Conservation (phyloP, 1,140 invertebrate species). For the Magallana ariakensis region DNA sequence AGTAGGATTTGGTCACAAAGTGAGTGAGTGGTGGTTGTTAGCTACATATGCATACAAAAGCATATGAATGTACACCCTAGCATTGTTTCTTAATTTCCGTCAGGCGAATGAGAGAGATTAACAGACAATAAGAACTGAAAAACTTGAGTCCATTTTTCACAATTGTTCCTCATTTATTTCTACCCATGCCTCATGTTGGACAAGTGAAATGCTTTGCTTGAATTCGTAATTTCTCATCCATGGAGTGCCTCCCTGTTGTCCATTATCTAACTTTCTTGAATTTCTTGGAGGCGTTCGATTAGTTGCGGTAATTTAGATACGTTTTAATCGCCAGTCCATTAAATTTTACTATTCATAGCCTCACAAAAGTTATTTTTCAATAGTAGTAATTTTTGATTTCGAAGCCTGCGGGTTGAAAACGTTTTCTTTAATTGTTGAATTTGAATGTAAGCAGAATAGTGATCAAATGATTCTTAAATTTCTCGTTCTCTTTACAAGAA, state of each 20-base stretch:
- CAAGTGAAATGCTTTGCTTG: neutral
- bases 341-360: slow-evolving; percentile 41
- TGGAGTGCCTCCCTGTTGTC: slow-evolving; percentile 29
- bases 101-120: no score
- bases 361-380: slow-evolving; percentile 43
- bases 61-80: no score
- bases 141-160: slow-evolving; percentile 17
- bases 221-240: slow-evolving; percentile 41
- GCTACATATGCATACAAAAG: no score
- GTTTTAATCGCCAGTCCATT: slow-evolving; percentile 21
- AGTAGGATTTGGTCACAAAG: no score
- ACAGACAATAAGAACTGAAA: no score
- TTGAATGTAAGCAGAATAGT: neutral
- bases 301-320: slow-evolving; percentile 20
- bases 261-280: neutral
- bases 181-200: slow-evolving; percentile 13
- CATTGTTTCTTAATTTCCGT: no score
- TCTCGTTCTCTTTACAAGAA: slow-evolving; percentile 46
- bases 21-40: no score
- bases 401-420: neutral
- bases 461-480: slow-evolving; percentile 44
- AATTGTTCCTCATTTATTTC: slow-evolving; percentile 24
- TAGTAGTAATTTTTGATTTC: neutral
- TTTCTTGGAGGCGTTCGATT: neutral
- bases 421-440: slow-evolving; percentile 36